Percentiles rank a stretch among this genome's conserved stretches.
Conservation (phyloP, 2,113 vertebrate genomes). For the Phrynosoma blainvillii region DNA sequence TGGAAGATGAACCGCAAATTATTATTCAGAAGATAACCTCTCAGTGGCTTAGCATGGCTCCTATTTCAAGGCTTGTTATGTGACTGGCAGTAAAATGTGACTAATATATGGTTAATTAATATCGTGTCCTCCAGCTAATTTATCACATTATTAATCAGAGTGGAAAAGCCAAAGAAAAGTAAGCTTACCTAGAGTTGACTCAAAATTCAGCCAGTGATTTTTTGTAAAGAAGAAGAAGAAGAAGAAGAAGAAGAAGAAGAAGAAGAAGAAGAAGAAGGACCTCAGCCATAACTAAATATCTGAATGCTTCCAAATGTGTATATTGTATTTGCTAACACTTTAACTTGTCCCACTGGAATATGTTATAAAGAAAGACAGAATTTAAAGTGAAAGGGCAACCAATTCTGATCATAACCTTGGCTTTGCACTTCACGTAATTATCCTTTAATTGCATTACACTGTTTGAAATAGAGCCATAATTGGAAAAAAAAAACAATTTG, state of each 20-base stretch:
- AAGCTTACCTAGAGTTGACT: conserved; percentile 53
- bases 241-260: background rate
- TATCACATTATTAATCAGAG: conserved; percentile 63
- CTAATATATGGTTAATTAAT: conserved; percentile 67
- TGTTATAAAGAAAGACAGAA: conserved; percentile 75
- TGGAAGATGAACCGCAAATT: conserved; percentile 65
- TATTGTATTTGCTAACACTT: conserved; percentile 65
- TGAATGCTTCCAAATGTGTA: conserved; percentile 52
- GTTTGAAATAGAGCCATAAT: conserved; percentile 81
- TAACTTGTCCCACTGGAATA: conserved; percentile 68
- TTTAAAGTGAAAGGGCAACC: conserved; percentile 75
- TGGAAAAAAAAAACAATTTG: conserved; percentile 74
- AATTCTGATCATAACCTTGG: conserved; percentile 81
- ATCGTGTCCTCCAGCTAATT: conserved; percentile 65
- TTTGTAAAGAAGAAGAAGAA: background rate
- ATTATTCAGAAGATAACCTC: conserved; percentile 56
- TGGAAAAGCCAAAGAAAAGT: conserved; percentile 50
- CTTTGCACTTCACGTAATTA: conserved; percentile 81
- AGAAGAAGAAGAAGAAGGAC: background rate
- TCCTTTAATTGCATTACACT: conserved; percentile 83
- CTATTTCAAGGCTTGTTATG: conserved; percentile 65
- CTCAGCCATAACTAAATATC: conserved; percentile 43
- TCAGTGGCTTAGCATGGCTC: conserved; percentile 59
- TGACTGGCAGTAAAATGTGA: conserved; percentile 64
- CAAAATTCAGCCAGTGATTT: conserved; percentile 8